Conservation (phyloP, 2,113 vertebrate genomes). For the Platanista minor region DNA sequence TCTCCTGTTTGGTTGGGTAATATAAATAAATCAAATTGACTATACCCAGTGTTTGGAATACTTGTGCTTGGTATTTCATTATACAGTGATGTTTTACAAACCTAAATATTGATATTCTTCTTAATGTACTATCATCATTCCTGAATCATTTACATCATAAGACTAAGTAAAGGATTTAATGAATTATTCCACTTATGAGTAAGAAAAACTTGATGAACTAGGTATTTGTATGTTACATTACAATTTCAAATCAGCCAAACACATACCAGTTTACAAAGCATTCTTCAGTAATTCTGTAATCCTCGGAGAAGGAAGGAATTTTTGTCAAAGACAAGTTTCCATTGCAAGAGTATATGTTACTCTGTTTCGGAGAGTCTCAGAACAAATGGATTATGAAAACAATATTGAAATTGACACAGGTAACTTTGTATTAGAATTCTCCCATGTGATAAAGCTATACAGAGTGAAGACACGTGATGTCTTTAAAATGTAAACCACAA, state of each 20-base stretch:
- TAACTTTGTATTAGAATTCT: neutral
- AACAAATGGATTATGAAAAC: neutral
- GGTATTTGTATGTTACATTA: neutral
- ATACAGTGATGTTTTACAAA: neutral
- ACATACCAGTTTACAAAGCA: neutral
- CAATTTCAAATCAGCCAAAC: neutral
- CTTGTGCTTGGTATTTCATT: neutral
- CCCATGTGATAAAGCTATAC: neutral
- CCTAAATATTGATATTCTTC: neutral
- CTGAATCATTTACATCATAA: neutral
- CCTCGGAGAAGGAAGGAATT: neutral
- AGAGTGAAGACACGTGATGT: neutral
- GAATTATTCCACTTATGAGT: neutral
- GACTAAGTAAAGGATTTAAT: neutral
- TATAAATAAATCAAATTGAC: neutral
- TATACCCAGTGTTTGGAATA: neutral
- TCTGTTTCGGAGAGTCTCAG: neutral
- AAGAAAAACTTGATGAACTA: neutral
- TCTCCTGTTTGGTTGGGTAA: constrained; percentile 45
- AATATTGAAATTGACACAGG: neutral
- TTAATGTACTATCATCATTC: neutral
- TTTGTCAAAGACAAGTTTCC: neutral
- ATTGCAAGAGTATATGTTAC: neutral
- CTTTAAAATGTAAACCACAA: neutral
- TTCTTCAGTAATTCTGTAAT: neutral